phyloP scores from a whole-genome alignment of 2,888 invertebrate genomes.

The Drosophila kuntzei region DNA sequence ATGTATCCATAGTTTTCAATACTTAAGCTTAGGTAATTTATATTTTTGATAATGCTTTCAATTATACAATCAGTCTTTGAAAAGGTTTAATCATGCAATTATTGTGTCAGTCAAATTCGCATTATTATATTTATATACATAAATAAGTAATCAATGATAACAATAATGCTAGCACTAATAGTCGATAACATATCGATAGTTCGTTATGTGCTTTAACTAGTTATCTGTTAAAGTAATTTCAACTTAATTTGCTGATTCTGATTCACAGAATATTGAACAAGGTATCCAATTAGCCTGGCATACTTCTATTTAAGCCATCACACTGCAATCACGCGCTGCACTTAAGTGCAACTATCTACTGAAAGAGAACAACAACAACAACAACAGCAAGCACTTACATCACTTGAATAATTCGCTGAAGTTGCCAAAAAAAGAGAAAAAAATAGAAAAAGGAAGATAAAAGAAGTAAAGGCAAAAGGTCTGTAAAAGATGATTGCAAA shows the following conservation, averaged over 20 bases:
- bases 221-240: background rate
- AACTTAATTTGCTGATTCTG: background rate
- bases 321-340: conserved; percentile 47
- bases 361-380: conserved; percentile 3
- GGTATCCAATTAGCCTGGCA: conserved; percentile 47
- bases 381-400: conserved; percentile 41
- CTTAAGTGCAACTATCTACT: conserved; percentile 40
- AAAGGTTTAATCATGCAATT: no score
- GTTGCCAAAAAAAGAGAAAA: conserved; percentile 30
- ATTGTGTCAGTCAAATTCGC: no score
- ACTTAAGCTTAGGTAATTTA: no score
- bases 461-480: background rate
- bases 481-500: conserved; percentile 19
- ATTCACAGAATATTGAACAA: conserved; percentile 10
- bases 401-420: conserved; percentile 42
- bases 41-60: no score
- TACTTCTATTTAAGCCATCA: conserved; percentile 25
- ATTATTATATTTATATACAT: no score
- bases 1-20: no score
- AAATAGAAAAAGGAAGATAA: conserved; percentile 1
- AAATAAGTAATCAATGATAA: no score
- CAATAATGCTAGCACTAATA: background rate
- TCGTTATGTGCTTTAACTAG: background rate
- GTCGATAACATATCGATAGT: background rate
- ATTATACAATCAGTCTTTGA: no score